Evolutionary conservation across 64 coral and sea anemone genomes (phyloP).

Genomic region (Pachyseris speciosa): DNA sequence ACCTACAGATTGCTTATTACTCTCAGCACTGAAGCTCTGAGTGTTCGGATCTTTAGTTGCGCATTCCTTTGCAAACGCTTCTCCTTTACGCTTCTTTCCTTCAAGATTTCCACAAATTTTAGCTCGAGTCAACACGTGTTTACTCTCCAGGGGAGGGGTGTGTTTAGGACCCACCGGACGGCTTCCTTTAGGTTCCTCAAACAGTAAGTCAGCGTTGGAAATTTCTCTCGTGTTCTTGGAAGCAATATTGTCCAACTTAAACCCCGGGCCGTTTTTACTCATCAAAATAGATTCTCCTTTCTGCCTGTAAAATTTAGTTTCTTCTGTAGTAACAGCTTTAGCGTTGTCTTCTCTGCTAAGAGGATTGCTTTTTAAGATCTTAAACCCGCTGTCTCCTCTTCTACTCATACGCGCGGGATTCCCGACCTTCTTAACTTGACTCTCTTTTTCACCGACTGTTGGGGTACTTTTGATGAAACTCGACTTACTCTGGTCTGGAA

Average conservation of each 20-base stretch:
- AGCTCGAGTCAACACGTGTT: not conserved
- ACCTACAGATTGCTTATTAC: not conserved
- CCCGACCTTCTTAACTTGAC: not conserved
- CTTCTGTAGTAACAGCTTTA: not conserved
- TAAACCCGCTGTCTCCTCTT: not conserved
- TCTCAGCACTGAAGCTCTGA: not conserved
- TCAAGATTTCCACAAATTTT: not conserved
- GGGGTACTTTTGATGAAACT: not conserved
- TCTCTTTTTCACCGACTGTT: not conserved
- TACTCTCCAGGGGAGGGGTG: not conserved
- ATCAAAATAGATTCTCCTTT: constrained; percentile 6
- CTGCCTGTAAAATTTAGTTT: not conserved
- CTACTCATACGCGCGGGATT: not conserved
- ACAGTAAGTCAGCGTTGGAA: not conserved
- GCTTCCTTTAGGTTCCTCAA: not conserved
- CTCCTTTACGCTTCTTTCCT: constrained; percentile 17
- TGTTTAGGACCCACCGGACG: not conserved
- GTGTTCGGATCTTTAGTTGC: not conserved
- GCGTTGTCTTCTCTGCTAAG: not conserved
- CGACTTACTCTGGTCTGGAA: not conserved
- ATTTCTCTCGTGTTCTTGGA: constrained; percentile 27
- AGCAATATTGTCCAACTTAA: not conserved
- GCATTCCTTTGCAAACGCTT: not conserved
- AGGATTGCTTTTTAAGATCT: not conserved
- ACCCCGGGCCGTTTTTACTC: constrained; percentile 15